Percentiles rank a stretch among this genome's conserved stretches.
Conservation (phyloP, 2,888 invertebrate genomes). For the Rhamphomyia laevipes region DNA sequence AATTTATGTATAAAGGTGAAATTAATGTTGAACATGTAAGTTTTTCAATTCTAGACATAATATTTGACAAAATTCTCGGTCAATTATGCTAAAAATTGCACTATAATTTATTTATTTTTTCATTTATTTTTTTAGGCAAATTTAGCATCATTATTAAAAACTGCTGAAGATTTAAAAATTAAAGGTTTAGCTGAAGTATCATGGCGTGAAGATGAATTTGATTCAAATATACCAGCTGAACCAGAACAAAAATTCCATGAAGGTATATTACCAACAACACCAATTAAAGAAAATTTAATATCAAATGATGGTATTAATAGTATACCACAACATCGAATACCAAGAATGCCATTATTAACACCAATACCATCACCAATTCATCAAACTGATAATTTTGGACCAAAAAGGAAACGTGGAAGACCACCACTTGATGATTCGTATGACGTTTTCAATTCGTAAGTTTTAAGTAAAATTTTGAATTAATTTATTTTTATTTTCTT, state of each 20-base stretch:
- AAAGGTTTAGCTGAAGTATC: constrained; percentile 86
- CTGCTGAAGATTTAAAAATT: constrained; percentile 83
- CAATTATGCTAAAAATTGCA: neutral
- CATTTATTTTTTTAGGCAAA: constrained; percentile 53
- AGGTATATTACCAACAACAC: neutral
- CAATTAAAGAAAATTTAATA: neutral
- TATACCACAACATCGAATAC: constrained; percentile 12
- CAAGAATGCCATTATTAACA: constrained; percentile 31
- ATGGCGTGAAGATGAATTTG: constrained; percentile 55
- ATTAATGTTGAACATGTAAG: constrained; percentile 89
- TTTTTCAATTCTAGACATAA: constrained; percentile 19
- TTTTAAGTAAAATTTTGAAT: neutral
- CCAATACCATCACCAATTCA: constrained; percentile 24
- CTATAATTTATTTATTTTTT: neutral
- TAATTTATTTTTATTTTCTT: no score
- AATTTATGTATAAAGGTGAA: constrained; percentile 93
- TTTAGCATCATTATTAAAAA: constrained; percentile 74
- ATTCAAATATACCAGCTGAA: constrained; percentile 22
- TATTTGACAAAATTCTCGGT: neutral
- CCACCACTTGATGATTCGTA: constrained; percentile 51
- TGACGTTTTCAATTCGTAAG: constrained; percentile 36
- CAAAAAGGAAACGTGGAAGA: constrained; percentile 51
- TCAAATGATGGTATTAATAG: neutral
- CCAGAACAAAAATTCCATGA: constrained; percentile 8
- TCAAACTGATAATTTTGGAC: constrained; percentile 26